These are phyloP conservation scores for Drosophila kambysellisi DNA, from an alignment of 2,888 invertebrate genomes.

Conservation along the genomic window DNA sequence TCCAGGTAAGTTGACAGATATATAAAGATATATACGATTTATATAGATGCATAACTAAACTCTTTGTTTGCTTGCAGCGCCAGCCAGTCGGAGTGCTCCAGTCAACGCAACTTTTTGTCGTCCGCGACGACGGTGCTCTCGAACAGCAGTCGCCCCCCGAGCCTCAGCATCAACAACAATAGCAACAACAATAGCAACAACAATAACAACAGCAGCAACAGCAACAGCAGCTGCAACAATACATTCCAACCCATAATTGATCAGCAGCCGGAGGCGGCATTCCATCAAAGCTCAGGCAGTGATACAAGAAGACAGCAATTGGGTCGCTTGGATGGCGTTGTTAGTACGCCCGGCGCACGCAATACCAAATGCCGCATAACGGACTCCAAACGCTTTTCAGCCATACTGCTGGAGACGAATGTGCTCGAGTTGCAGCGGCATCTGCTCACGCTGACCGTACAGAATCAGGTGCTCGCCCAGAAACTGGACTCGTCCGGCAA, in stretches of 20 bases:
- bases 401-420: conserved; percentile 93
- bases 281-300: conserved; percentile 83
- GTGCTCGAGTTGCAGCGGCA: conserved; percentile 93
- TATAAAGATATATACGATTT: too few relatives aligned
- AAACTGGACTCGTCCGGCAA: conserved; percentile 89
- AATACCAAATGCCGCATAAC: conserved; percentile 88
- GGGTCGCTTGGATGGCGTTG: conserved; percentile 89
- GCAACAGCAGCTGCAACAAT: conserved; percentile 53
- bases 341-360: conserved; percentile 87
- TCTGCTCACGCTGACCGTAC: conserved; percentile 91
- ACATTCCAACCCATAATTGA: conserved; percentile 5
- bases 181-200: not conserved
- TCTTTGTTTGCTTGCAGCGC: conserved; percentile 27
- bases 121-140: conserved; percentile 82
- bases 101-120: conserved; percentile 82
- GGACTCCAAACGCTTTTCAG: conserved; percentile 91
- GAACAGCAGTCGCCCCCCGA: conserved; percentile 69
- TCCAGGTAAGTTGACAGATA: conserved; percentile 76
- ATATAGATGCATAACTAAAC: not conserved
- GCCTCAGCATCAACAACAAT: conserved; percentile 41
- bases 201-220: conserved; percentile 49
- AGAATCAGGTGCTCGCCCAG: conserved; percentile 92
- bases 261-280: conserved; percentile 71
- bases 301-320: conserved; percentile 82
- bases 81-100: conserved; percentile 83